These are phyloP conservation scores for Eugnorisma glareosa DNA, from an alignment of 2,888 invertebrate species.

Conservation along the genomic window DNA sequence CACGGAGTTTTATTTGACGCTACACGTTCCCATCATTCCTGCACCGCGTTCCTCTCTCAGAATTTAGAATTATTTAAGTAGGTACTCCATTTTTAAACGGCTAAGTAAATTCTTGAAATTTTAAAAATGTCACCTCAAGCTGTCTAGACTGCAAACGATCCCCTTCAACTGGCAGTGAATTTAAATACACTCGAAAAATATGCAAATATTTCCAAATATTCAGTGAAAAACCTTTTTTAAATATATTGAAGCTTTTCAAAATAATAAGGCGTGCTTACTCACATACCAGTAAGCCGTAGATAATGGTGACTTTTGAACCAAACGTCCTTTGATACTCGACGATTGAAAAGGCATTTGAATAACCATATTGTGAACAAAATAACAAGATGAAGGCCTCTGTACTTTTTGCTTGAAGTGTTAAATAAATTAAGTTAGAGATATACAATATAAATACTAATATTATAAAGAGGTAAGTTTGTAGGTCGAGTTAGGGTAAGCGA, in stretches of 20 bases:
- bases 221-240: conserved; percentile 24
- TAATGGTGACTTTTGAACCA: conserved; percentile 45
- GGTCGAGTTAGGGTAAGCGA: no score
- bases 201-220: conserved; percentile 30
- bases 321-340: conserved; percentile 44
- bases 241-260: neutral
- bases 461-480: no score
- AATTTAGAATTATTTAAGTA: conserved; percentile 20
- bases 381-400: conserved; percentile 40
- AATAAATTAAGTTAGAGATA: no score
- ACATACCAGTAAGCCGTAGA: conserved; percentile 31
- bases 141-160: conserved; percentile 49
- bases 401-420: no score
- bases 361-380: conserved; percentile 39
- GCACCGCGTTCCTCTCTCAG: neutral
- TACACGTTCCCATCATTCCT: neutral
- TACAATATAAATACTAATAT: no score
- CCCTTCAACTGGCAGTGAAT: conserved; percentile 36
- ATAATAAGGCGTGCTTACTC: conserved; percentile 29
- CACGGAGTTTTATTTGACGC: neutral
- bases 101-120: conserved; percentile 14
- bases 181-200: conserved; percentile 17
- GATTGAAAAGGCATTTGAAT: conserved; percentile 36
- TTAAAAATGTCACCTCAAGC: conserved; percentile 35
- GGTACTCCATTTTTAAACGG: neutral